Base-by-base conservation (phyloP, 2,797 vertebrate species). In the Amazona ochrocephala region DNA sequence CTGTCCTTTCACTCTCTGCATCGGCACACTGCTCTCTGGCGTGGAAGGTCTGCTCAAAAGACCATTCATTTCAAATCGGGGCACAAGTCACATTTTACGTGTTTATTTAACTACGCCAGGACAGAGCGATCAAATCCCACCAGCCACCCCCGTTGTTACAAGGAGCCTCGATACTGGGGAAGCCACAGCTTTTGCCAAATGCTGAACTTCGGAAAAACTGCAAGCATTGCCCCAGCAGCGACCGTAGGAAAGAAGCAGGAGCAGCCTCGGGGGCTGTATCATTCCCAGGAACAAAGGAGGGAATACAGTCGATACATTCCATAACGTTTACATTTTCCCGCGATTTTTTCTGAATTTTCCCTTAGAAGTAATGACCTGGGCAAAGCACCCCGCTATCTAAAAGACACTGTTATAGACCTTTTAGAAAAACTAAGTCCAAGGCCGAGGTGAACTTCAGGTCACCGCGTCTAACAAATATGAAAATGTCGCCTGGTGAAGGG, bases 401-500 rank as follows among this genome's bases (percentile, higher is more conserved):
- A 98, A 97, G 98, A 97, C 97, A 98, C 97, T 98, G 96, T 94
- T 98, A 98, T 97, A 98, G 98, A 98, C 98, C 98, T 98, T 98
- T 98, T 97, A 97, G 97, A 98, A 98, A 98, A 96, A 98, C 98
- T 98, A 99, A 99, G 99, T 99, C 99, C 99, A 99, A 99, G 99
- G 98, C 98, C 98, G 99, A 99, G 99, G 99, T 99, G 99, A 99
- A 99, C 98, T 98, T 98, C 98, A 99, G 99, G 99, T 99, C 99
- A 99, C 97, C 97, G 98, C 98, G 99, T 99, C 99, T 99, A 99
- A 99, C 99, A 99, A 99, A 99, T 99, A 99, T 99, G 99, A 99
- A 99, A 99, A 99, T 99, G 99, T 99, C 98, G 98, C 98, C 98
- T 98, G 98, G 98, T 99, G 98, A 98, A 98, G 98, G 98, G 98